Conservation (phyloP, 2,888 invertebrate genomes). For the Dascillus cervinus region DNA sequence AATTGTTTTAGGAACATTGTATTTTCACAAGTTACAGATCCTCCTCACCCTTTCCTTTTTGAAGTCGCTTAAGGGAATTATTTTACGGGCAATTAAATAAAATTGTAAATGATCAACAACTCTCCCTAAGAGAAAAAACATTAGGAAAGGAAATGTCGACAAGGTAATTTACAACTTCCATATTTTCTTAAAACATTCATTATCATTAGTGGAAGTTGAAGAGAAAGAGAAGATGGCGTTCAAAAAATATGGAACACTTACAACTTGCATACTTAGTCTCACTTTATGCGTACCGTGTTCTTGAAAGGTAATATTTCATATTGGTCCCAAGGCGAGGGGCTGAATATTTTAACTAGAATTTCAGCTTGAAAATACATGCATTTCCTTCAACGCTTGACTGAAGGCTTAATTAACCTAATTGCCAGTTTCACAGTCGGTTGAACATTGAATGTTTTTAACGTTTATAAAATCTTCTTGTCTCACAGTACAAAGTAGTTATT, state of each 20-base stretch:
- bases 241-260: constrained; percentile 17
- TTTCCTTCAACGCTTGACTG: constrained; percentile 20
- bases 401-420: constrained; percentile 26
- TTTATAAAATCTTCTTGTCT: too few relatives aligned
- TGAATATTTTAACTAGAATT: constrained; percentile 19
- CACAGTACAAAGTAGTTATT: too few relatives aligned
- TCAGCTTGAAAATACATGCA: constrained; percentile 17
- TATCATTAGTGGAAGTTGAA: too few relatives aligned
- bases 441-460: constrained; percentile 20
- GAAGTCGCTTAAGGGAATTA: constrained; percentile 2
- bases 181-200: constrained; percentile 18
- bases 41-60: too few relatives aligned
- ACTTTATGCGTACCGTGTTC: constrained; percentile 17
- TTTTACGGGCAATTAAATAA: constrained; percentile 7
- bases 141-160: constrained; percentile 17
- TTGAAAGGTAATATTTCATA: constrained; percentile 24
- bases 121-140: too few relatives aligned
- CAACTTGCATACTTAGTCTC: constrained; percentile 20
- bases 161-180: constrained; percentile 17
- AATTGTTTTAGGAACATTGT: too few relatives aligned
- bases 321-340: constrained; percentile 20
- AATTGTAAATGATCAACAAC: constrained; percentile 9
- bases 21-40: too few relatives aligned
- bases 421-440: constrained; percentile 24
- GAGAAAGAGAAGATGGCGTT: too few relatives aligned